Evolutionary conservation across 2,113 vertebrate species (phyloP), one percentile per base, ranked within the genome.

Genomic region (Chaenogobius annularis): DNA sequence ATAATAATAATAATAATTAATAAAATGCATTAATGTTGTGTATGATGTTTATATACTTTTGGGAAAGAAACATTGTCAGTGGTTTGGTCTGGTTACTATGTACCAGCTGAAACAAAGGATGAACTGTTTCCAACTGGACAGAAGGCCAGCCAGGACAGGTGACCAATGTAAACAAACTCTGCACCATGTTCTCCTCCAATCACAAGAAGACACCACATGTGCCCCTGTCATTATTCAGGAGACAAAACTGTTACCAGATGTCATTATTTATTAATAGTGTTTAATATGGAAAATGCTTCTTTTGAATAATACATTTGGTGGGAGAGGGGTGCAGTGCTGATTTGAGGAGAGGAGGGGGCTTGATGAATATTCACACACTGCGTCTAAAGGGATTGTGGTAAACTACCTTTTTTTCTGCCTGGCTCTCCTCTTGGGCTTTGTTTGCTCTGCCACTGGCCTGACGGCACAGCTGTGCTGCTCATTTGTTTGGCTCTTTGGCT

Each of bases 181-280:
- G 55, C 37, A 17, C 68, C 55, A 35, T 67, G 15, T 63, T 69
- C 68, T 66, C 71, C 58, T 78, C 35, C 63, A 84, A 80, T 85
- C 78, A 84, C 74, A 70, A 68, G 43, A 73, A 22, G 58, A 81
- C 46, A 59, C 82, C 72, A 61, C 2, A 77, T 35, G 61, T 66
- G 70, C 50, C 64, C 70, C 63, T 74, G 87, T 82, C 85, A 89
- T 89, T 91, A 85, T 87, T 88, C 85, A 81, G 70, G 74, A 80
- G 84, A 88, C 86, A 89, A 87, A 88, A 89, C 84, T 82, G 87
- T 88, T 85, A 88, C 85, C 85, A 91, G 85, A 90, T 89, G 87
- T 89, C 80, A 89, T 92, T 80, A 91, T 84, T 93, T 92, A 93
- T 92, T 92, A 85, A 91, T 87, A 79, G 81, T 87, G 81, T 92